A percentile compares a stretch with the other conserved stretches of the same genome.
phyloP scores from a whole-genome alignment of 64 coral and sea anemone genomes.

The Hydrozoanthus tunicans region DNA sequence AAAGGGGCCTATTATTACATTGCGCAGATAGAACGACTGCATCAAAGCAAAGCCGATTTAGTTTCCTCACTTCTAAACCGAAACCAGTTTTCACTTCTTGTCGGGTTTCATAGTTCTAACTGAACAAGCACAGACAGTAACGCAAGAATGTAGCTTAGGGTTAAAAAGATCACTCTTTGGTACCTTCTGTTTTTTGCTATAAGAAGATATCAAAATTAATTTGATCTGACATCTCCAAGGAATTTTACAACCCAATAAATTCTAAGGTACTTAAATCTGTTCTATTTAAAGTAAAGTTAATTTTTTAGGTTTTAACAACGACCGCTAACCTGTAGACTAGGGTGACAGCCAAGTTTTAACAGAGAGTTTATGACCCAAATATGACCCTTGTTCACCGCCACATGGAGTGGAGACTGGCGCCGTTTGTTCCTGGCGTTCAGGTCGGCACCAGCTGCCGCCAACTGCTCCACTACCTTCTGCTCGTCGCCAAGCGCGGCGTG shows the following conservation, averaged over 20 bases:
- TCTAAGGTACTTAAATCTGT: too few species aligned
- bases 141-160: too few species aligned
- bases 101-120: too few species aligned
- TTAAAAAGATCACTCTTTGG: too few species aligned
- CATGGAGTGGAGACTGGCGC: slow-evolving; percentile 88
- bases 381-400: slow-evolving; percentile 97
- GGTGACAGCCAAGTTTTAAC: slow-evolving; percentile 76
- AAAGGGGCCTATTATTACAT: too few species aligned
- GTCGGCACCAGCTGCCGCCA: slow-evolving; percentile 84
- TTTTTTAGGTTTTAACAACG: background rate
- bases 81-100: background rate
- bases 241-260: too few species aligned
- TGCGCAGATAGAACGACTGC: too few species aligned
- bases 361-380: slow-evolving; percentile 83
- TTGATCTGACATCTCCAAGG: too few species aligned
- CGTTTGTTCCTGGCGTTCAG: slow-evolving; percentile 97
- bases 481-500: slow-evolving; percentile 96
- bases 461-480: slow-evolving; percentile 70
- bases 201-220: too few species aligned
- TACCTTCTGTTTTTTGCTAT: too few species aligned
- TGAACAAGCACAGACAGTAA: too few species aligned
- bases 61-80: background rate
- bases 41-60: background rate
- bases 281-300: background rate
- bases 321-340: slow-evolving; percentile 82